Conservation (phyloP, 2,113 vertebrate genomes). For the Leucopsar rothschildi region DNA sequence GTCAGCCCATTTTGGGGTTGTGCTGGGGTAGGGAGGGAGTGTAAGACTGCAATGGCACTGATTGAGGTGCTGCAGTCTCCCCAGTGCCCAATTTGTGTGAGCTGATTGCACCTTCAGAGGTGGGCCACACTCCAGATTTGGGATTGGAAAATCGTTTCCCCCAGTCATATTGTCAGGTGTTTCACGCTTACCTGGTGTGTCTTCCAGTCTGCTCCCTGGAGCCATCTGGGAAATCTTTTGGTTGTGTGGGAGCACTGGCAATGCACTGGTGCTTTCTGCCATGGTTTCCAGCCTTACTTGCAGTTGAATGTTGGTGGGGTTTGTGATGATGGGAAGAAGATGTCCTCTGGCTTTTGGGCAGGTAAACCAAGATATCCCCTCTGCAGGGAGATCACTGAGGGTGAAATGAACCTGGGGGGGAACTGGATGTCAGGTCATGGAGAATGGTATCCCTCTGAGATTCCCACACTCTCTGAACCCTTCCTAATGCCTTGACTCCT, state of each 20-base stretch:
- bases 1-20: accelerated
- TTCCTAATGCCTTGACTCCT: background rate
- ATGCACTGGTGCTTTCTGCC: background rate
- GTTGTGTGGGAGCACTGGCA: background rate
- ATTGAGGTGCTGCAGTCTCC: accelerated
- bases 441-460: background rate
- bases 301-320: background rate
- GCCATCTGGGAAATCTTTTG: background rate
- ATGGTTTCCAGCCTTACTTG: background rate
- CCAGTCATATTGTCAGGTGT: background rate
- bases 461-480: background rate
- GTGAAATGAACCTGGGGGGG: background rate
- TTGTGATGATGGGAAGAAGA: background rate
- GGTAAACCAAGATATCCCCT: background rate
- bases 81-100: background rate
- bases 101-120: background rate
- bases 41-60: background rate
- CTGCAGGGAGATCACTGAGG: background rate
- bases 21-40: background rate
- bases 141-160: background rate
- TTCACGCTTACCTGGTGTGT: background rate
- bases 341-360: background rate
- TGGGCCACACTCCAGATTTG: background rate
- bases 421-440: background rate
- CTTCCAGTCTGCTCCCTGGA: background rate